Evolutionary conservation across 2,888 invertebrate species (phyloP).

Genomic region (Glaucopsyche alexis): DNA sequence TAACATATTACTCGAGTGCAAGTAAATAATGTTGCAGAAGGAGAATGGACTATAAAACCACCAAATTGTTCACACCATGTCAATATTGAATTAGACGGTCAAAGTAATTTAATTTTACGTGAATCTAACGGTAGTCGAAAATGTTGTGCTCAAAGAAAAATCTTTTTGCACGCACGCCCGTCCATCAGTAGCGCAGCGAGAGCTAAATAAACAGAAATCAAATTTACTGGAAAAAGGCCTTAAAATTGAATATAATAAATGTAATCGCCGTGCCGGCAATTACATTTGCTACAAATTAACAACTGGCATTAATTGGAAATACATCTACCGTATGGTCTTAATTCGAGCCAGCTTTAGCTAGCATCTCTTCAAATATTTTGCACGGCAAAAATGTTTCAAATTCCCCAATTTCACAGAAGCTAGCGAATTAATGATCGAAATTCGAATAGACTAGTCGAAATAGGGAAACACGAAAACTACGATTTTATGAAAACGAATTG

Average conservation of each 20-base stretch:
- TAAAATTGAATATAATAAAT: conserved; percentile 19
- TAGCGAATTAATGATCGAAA: not conserved
- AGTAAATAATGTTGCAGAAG: not conserved
- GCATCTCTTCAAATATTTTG: not conserved
- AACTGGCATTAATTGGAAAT: conserved; percentile 23
- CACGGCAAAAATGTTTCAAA: not conserved
- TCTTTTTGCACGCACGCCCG: conserved; percentile 54
- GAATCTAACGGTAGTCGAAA: conserved; percentile 46
- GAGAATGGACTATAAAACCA: not conserved
- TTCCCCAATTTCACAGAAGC: not conserved
- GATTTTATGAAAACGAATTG: conserved; percentile 12
- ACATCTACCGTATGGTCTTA: not conserved
- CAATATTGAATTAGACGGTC: conserved; percentile 34
- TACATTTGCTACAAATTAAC: conserved; percentile 30
- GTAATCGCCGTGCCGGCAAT: conserved; percentile 27
- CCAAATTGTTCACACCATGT: conserved; percentile 4
- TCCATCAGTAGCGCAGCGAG: conserved; percentile 56
- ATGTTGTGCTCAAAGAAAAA: conserved; percentile 41
- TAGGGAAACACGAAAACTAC: conserved; percentile 4
- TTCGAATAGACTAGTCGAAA: not conserved
- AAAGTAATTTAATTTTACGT: conserved; percentile 42
- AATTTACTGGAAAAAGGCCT: conserved; percentile 24
- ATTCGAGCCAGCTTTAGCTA: not conserved
- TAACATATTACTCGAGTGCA: not conserved
- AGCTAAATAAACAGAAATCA: conserved; percentile 45